A percentile compares a stretch with the other conserved stretches of the same genome.
These are phyloP conservation scores for Reticulitermes lucifugus DNA, from an alignment of 2,888 invertebrate species.

Conservation along the genomic window DNA sequence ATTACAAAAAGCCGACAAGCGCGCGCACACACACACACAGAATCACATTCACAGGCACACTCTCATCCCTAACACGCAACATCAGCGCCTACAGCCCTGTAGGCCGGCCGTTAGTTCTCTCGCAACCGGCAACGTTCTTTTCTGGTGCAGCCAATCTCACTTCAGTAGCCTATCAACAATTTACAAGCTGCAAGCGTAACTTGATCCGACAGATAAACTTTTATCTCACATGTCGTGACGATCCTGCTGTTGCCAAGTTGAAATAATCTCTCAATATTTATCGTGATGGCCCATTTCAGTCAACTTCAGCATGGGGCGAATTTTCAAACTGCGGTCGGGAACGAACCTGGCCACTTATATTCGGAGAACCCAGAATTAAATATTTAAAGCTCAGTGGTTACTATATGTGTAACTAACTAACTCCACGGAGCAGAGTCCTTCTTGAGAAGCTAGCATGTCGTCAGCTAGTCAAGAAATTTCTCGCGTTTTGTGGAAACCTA, in stretches of 20 bases:
- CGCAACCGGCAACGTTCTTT: constrained; percentile 10
- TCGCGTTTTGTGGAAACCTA: no score
- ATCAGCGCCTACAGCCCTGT: constrained; percentile 20
- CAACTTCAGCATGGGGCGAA: no score
- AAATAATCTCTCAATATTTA: background rate
- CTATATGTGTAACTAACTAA: no score
- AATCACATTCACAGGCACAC: background rate
- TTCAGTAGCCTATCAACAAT: background rate
- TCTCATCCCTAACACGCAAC: background rate
- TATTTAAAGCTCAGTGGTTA: no score
- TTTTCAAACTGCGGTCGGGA: no score
- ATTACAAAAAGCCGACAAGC: constrained; percentile 54
- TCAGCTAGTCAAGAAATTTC: no score
- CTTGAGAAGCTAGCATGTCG: no score
- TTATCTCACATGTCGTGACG: background rate
- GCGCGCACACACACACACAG: constrained; percentile 29
- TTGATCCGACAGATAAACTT: background rate
- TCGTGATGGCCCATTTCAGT: no score
- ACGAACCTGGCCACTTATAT: no score
- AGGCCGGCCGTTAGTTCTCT: background rate
- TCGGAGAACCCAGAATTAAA: no score
- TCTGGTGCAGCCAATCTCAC: constrained; percentile 1
- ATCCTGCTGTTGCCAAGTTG: background rate
- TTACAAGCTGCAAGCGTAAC: background rate
- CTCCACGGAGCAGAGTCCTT: no score